Conservation (phyloP, 2,113 vertebrate genomes). For the Bettongia penicillata region DNA sequence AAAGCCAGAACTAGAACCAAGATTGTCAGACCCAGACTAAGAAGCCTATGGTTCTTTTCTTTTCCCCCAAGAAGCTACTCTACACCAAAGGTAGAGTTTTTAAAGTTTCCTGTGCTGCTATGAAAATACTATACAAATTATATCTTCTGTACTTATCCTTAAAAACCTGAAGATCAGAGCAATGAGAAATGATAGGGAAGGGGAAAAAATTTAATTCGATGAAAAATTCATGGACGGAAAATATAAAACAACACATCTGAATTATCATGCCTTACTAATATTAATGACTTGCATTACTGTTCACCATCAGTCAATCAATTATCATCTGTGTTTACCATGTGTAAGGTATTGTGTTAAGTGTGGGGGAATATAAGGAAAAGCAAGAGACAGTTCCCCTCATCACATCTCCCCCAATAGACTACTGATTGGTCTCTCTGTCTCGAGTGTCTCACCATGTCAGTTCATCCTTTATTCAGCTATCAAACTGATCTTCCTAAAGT, state of each 20-base stretch:
- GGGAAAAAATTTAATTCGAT: conserved; percentile 22
- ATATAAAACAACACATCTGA: conserved; percentile 51
- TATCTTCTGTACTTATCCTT: background rate
- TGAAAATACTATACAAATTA: background rate
- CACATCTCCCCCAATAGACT: too few relatives aligned
- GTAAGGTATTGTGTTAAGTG: background rate
- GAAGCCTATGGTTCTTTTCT: background rate
- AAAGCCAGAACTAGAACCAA: background rate
- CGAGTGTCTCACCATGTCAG: too few relatives aligned
- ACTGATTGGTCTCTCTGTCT: too few relatives aligned
- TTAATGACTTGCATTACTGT: conserved; percentile 41
- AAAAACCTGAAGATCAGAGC: background rate
- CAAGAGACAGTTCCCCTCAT: background rate
- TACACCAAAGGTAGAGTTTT: background rate
- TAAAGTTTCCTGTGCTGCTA: background rate
- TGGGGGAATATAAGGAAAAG: background rate
- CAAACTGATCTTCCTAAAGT: too few relatives aligned
- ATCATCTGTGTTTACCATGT: background rate
- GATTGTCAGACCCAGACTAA: background rate
- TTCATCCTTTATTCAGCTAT: too few relatives aligned
- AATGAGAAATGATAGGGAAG: background rate
- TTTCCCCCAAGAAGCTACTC: background rate
- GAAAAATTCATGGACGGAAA: conserved; percentile 44
- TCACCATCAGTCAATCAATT: conserved; percentile 29
- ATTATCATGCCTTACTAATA: conserved; percentile 58